Evolutionary conservation across 2,888 invertebrate species (phyloP).

Genomic region (Dryobota labecula): DNA sequence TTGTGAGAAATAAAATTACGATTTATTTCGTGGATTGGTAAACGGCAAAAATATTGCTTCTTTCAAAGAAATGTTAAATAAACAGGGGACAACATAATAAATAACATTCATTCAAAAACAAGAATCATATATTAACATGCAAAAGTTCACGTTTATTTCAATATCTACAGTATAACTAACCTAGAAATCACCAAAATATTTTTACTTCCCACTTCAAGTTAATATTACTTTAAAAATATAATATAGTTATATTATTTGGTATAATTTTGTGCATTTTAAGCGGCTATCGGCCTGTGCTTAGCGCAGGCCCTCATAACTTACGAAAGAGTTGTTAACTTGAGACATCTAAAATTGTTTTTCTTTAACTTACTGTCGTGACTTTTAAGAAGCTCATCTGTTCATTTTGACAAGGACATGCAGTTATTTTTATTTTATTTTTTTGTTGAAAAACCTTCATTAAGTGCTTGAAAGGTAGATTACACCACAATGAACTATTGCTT

Average conservation of each 20-base stretch:
- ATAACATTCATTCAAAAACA: not conserved
- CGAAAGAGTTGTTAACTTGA: conserved; percentile 45
- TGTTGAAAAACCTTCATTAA: not conserved
- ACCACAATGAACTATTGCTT: not conserved
- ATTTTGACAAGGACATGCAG: conserved; percentile 51
- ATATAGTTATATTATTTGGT: conserved; percentile 54
- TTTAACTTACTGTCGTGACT: conserved; percentile 35
- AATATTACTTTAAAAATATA: conserved; percentile 57
- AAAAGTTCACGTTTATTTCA: conserved; percentile 50
- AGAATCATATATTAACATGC: conserved; percentile 38
- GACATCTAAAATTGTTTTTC: conserved; percentile 42
- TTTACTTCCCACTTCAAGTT: conserved; percentile 62
- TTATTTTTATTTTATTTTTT: not conserved
- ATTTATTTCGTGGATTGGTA: not conserved
- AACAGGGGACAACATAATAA: not conserved
- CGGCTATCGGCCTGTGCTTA: conserved; percentile 75
- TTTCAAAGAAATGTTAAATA: not conserved
- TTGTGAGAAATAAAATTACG: conserved; percentile 52
- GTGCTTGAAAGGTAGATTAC: not conserved
- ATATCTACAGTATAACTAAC: conserved; percentile 57
- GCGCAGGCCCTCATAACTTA: conserved; percentile 51
- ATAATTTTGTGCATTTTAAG: conserved; percentile 81
- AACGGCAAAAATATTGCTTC: not conserved
- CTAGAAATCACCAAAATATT: conserved; percentile 61
- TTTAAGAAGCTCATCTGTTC: conserved; percentile 49